phyloP scores from a whole-genome alignment of 2,797 vertebrate genomes.

The Chelidonichthys spinosus region DNA sequence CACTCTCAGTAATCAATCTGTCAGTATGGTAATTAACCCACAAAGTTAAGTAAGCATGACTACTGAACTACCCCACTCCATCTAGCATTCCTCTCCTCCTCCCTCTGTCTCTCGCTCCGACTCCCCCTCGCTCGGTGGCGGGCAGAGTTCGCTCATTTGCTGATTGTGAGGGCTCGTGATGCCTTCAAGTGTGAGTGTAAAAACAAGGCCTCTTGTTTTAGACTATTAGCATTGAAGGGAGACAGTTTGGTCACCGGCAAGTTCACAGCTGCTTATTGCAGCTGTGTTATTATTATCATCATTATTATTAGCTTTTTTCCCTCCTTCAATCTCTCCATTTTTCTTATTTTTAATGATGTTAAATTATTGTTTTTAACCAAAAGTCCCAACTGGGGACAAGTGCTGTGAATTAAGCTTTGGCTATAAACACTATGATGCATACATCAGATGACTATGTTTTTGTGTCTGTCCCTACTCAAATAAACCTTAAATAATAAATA shows the following conservation, averaged over 20 bases:
- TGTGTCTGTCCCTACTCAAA: too few relatives aligned
- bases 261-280: neutral
- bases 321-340: too few relatives aligned
- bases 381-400: too few relatives aligned
- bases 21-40: constrained; percentile 84
- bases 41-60: constrained; percentile 81
- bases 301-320: too few relatives aligned
- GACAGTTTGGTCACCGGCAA: neutral
- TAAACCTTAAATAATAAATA: too few relatives aligned
- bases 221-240: neutral
- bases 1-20: constrained; percentile 81
- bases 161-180: constrained; percentile 52
- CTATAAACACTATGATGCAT: too few relatives aligned
- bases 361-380: too few relatives aligned
- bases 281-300: too few relatives aligned
- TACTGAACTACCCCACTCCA: constrained; percentile 76
- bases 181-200: constrained; percentile 37
- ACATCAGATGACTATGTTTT: too few relatives aligned
- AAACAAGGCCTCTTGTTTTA: constrained; percentile 34
- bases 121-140: constrained; percentile 60
- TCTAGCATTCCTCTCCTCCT: constrained; percentile 72
- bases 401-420: too few relatives aligned
- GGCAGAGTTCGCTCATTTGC: constrained; percentile 63
- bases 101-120: constrained; percentile 54
- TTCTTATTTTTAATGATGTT: too few relatives aligned